Conservation (phyloP, 1,140 invertebrate genomes). For the Drosophila kohkoa region DNA sequence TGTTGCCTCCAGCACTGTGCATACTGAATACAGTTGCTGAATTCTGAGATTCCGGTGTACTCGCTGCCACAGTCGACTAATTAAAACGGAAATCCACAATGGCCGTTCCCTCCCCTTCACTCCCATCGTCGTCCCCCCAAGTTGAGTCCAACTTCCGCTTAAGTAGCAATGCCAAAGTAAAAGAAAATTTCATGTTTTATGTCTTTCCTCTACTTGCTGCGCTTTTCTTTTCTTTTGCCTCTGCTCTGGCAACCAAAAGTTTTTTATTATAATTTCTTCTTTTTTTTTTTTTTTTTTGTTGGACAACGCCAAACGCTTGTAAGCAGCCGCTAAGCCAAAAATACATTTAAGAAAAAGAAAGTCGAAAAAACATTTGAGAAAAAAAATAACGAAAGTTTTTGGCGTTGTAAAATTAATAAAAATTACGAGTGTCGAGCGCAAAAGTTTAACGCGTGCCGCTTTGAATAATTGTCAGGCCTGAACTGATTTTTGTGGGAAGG, state of each 20-base stretch:
- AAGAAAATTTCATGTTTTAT: slow-evolving; percentile 66
- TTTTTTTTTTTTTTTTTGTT: slow-evolving; percentile 15
- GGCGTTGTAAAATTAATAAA: slow-evolving; percentile 78
- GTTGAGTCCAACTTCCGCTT: slow-evolving; percentile 57
- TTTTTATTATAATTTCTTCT: slow-evolving; percentile 73
- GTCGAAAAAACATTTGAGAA: background rate
- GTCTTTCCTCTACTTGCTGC: slow-evolving; percentile 34
- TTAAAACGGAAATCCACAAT: slow-evolving; percentile 83
- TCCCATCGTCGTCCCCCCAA: background rate
- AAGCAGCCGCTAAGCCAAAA: slow-evolving; percentile 69
- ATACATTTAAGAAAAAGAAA: slow-evolving; percentile 11
- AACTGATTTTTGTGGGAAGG: background rate
- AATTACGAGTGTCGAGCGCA: slow-evolving; percentile 65
- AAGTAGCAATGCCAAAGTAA: slow-evolving; percentile 74
- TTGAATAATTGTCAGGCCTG: slow-evolving; percentile 60
- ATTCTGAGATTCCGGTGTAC: slow-evolving; percentile 66
- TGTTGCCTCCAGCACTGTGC: slow-evolving; percentile 49
- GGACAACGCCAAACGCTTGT: slow-evolving; percentile 72
- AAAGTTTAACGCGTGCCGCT: slow-evolving; percentile 59
- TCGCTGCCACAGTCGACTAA: slow-evolving; percentile 68
- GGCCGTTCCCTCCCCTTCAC: slow-evolving; percentile 35
- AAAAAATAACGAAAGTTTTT: slow-evolving; percentile 47
- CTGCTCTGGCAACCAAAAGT: slow-evolving; percentile 40
- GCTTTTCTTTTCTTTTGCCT: slow-evolving; percentile 24
- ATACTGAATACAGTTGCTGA: slow-evolving; percentile 61